These are phyloP conservation scores for Pimephales promelas DNA, from an alignment of 2,113 vertebrate genomes.

Conservation along the genomic window DNA sequence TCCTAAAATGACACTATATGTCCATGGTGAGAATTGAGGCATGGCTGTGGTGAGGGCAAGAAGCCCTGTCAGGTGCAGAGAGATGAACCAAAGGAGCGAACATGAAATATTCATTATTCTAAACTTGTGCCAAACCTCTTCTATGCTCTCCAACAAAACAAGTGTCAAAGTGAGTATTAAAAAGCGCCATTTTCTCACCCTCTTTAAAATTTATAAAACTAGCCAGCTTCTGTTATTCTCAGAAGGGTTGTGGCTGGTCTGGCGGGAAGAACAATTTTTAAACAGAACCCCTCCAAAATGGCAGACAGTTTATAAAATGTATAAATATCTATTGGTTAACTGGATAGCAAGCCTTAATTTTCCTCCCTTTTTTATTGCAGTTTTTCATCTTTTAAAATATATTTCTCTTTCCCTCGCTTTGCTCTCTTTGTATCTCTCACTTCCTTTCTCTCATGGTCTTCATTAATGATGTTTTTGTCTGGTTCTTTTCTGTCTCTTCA, in stretches of 20 bases:
- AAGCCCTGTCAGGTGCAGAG: neutral
- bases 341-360: neutral
- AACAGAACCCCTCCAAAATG: neutral
- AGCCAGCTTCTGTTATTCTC: neutral
- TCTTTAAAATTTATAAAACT: constrained; percentile 24
- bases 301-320: neutral
- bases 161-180: constrained; percentile 1
- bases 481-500: neutral
- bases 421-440: neutral
- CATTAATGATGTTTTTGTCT: constrained; percentile 19
- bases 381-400: neutral
- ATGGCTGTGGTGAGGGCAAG: neutral
- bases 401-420: neutral
- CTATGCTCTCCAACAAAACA: neutral
- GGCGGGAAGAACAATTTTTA: neutral
- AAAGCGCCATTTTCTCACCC: neutral
- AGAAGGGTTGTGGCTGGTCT: neutral
- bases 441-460: neutral
- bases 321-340: neutral
- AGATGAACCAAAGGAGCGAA: neutral
- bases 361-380: neutral
- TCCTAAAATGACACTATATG: neutral
- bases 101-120: constrained; percentile 34
- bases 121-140: constrained; percentile 13
- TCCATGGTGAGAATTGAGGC: neutral